phyloP scores from a whole-genome alignment of 2,888 invertebrate genomes.

The Micoletzkya japonica region DNA sequence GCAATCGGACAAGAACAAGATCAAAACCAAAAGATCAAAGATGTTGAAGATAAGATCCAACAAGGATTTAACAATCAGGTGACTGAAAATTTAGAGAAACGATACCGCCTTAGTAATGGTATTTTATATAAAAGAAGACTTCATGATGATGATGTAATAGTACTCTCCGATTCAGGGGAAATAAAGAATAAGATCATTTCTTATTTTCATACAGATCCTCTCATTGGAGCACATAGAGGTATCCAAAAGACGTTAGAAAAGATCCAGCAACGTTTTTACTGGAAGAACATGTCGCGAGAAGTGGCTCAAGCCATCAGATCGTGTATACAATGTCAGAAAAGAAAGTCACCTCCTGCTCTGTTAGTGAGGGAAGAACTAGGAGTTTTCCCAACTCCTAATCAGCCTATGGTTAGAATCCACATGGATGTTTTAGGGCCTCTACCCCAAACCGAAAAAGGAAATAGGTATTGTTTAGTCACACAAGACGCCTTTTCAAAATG shows the following conservation, averaged over 20 bases:
- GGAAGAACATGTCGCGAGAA: not conserved
- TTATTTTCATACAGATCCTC: not conserved
- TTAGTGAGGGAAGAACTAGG: too few species aligned
- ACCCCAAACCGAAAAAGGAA: too few species aligned
- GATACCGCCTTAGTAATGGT: not conserved
- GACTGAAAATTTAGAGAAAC: not conserved
- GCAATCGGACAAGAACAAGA: not conserved
- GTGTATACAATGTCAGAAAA: too few species aligned
- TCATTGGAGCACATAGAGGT: not conserved
- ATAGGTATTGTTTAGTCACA: too few species aligned
- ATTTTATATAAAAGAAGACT: not conserved
- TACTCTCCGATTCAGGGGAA: not conserved
- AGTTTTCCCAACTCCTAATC: too few species aligned
- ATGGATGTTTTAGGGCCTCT: too few species aligned
- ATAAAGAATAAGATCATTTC: not conserved
- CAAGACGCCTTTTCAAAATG: too few species aligned
- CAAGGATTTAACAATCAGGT: not conserved
- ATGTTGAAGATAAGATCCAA: not conserved
- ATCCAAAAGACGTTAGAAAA: not conserved
- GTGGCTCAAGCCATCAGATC: too few species aligned
- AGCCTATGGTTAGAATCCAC: too few species aligned
- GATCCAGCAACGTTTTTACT: not conserved
- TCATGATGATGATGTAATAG: not conserved
- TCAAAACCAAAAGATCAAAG: not conserved
- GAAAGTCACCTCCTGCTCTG: too few species aligned